phyloP scores from a whole-genome alignment of 2,113 vertebrate genomes.

The Cinclus cinclus region DNA sequence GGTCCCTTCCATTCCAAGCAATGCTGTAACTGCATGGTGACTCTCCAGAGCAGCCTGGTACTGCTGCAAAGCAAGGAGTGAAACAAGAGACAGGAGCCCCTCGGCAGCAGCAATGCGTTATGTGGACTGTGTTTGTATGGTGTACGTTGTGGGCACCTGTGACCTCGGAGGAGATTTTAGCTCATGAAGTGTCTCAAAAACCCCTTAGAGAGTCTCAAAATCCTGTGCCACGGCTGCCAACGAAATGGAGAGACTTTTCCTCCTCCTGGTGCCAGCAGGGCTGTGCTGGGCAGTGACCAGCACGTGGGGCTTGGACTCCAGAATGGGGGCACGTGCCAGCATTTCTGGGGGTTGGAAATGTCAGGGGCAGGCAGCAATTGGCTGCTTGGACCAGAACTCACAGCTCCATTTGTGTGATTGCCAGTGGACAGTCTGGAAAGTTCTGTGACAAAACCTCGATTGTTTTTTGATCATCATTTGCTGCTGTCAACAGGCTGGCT shows the following conservation, averaged over 20 bases:
- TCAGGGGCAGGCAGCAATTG: background rate
- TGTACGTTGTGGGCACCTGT: no score
- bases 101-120: background rate
- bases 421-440: background rate
- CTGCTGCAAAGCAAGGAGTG: background rate
- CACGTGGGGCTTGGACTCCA: fast-evolving
- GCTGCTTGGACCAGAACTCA: background rate
- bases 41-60: background rate
- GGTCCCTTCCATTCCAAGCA: background rate
- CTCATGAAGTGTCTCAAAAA: background rate
- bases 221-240: background rate
- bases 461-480: background rate
- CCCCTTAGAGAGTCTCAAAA: background rate
- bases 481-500: background rate
- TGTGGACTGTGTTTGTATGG: background rate
- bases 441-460: background rate
- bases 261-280: background rate
- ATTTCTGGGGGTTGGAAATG: background rate
- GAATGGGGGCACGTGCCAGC: background rate
- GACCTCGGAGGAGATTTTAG: background rate
- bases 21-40: background rate
- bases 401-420: fast-evolving
- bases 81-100: background rate
- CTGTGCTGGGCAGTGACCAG: background rate
- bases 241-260: background rate